Conservation (phyloP, 2,113 vertebrate genomes). For the Thalassoma bifasciatum region DNA sequence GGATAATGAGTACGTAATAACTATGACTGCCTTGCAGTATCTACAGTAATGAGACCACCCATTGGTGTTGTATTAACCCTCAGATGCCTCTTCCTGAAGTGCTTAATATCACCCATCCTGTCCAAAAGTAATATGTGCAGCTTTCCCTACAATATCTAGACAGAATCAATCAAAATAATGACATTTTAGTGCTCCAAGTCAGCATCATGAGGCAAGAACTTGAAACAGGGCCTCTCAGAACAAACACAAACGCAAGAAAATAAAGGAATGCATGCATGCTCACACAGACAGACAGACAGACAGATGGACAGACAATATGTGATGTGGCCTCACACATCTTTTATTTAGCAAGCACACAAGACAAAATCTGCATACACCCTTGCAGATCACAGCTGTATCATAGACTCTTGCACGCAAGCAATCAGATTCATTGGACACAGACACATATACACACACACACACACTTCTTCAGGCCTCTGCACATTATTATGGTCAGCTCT, state of each 20-base stretch:
- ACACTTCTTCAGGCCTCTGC: slow-evolving; percentile 35
- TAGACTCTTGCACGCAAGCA: slow-evolving; percentile 19
- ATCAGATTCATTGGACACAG: slow-evolving; percentile 15
- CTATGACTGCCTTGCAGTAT: slow-evolving; percentile 34
- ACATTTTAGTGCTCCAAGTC: slow-evolving; percentile 27
- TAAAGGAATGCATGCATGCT: slow-evolving; percentile 33
- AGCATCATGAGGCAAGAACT: slow-evolving; percentile 27
- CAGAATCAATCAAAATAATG: slow-evolving; percentile 45
- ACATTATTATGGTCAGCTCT: slow-evolving; percentile 47
- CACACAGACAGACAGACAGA: slow-evolving; percentile 1
- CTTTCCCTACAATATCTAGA: slow-evolving; percentile 10
- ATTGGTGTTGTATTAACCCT: slow-evolving; percentile 57
- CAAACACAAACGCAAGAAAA: slow-evolving; percentile 29
- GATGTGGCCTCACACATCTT: slow-evolving; percentile 7
- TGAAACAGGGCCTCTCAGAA: slow-evolving; percentile 23
- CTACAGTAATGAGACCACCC: slow-evolving; percentile 66
- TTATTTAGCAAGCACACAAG: background rate
- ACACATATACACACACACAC: slow-evolving; percentile 15
- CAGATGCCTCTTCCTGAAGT: slow-evolving; percentile 7
- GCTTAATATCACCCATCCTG: slow-evolving; percentile 7
- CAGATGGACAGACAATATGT: background rate
- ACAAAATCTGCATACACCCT: slow-evolving; percentile 18
- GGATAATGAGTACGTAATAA: slow-evolving; percentile 90
- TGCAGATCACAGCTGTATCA: slow-evolving; percentile 16
- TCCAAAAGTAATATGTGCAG: slow-evolving; percentile 2